Percentiles rank a stretch among this genome's conserved stretches.
These are phyloP conservation scores for Thunnus albacares DNA, from an alignment of 2,797 vertebrate species.

Conservation along the genomic window DNA sequence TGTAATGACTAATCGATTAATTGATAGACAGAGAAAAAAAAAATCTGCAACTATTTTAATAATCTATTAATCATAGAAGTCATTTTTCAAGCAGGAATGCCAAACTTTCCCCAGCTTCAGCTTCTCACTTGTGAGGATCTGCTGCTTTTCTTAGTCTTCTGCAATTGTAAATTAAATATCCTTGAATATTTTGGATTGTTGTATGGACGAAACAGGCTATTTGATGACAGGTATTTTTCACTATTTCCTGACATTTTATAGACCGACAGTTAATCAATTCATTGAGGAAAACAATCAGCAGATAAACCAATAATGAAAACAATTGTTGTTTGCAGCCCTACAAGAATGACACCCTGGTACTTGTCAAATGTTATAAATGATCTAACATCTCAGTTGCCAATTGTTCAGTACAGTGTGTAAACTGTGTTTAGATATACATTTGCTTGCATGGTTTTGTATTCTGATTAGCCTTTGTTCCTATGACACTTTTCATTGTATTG, in stretches of 20 bases:
- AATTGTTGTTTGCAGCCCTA: no score
- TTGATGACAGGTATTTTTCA: background rate
- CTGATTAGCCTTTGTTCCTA: background rate
- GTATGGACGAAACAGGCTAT: background rate
- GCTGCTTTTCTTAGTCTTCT: background rate
- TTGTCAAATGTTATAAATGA: background rate
- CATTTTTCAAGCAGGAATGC: background rate
- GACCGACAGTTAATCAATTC: no score
- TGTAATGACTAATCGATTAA: no score
- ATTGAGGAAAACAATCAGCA: no score
- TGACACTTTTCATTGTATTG: background rate
- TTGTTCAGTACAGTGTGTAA: background rate
- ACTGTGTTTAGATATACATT: background rate
- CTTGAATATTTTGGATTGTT: background rate
- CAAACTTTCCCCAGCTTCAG: no score
- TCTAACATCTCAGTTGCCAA: background rate
- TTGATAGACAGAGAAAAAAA: no score
- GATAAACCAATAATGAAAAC: no score
- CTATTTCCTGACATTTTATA: background rate
- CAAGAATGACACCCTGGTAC: background rate
- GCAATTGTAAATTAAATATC: background rate
- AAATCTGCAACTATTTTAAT: no score
- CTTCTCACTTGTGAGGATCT: background rate
- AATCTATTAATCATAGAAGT: no score
- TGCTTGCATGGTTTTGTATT: conserved; percentile 46